Evolutionary conservation across 1,140 invertebrate species (phyloP), one percentile per base, ranked within the genome.

Genomic region (Trichogramma pretiosum): DNA sequence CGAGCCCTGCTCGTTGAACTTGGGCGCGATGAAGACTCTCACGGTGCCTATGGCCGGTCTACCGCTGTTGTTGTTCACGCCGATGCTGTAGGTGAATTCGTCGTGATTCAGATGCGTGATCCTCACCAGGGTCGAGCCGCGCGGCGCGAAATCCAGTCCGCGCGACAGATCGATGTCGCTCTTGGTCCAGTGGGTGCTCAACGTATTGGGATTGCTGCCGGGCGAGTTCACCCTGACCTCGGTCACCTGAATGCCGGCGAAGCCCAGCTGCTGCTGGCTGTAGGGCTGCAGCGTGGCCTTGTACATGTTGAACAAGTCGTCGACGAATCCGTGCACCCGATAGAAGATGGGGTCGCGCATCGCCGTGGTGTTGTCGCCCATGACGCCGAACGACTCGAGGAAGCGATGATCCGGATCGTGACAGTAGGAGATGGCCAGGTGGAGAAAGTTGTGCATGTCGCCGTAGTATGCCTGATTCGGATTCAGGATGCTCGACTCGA

Each of bases 271-370:
- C 48, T 77, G 69, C 13, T 60, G 56, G 1, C 65, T 76, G 53
- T 87, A 87, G 40, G 76, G 64, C 2, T 77, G 68, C 16, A 89
- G 64, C 4, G 79, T 81, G 21, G 73, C 75, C 66, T 91, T 91
- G 63, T 84, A 81, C 56, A 84, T 75, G 48, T 79, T 73, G 72
- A 91, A 90, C 3, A 92, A 70, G 41, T 87, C 78, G 56, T 92
- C 85, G 17, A 91, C 74, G 55, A 81, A 83, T 4, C 82, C 79
- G 56, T 91, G 89, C 83, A 82, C 89, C 60, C 84, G 79, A 64
- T 89, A 92, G 70, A 92, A 91, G 8, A 86, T 67, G 0, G 89
- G 88, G 67, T 92, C 89, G 11, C 88, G 74, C 84, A 87, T 84
- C 3, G 83, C 80, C 10, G 83, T 86, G 0, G 81, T 76, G 0